phyloP scores from a whole-genome alignment of 2,888 invertebrate genomes.

The Drosophila buzzatii region DNA sequence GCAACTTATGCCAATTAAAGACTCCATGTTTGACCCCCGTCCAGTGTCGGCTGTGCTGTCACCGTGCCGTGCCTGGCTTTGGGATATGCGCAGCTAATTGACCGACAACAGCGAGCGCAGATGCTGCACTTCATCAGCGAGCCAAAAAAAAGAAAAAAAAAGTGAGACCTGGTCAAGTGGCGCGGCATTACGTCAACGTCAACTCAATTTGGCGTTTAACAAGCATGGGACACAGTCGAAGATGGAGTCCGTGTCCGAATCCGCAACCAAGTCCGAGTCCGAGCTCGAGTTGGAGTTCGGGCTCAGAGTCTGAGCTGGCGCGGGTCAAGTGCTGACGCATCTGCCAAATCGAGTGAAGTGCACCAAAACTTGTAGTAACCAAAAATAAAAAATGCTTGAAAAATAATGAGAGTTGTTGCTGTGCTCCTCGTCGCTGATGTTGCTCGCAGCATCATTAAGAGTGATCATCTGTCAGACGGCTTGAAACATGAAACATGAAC shows the following conservation, averaged over 20 bases:
- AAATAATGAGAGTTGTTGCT: constrained; percentile 69
- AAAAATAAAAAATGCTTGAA: constrained; percentile 67
- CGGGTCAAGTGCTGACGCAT: constrained; percentile 79
- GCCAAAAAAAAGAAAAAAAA: constrained; percentile 21
- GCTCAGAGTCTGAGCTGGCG: constrained; percentile 14
- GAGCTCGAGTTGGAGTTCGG: not conserved
- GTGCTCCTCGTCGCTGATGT: constrained; percentile 32
- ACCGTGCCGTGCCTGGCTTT: constrained; percentile 38
- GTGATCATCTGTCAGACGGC: constrained; percentile 76
- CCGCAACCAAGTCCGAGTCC: not conserved
- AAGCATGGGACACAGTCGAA: constrained; percentile 68
- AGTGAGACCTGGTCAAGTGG: constrained; percentile 75
- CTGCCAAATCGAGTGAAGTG: constrained; percentile 78
- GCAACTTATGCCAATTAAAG: constrained; percentile 69
- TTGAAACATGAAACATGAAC: constrained; percentile 52
- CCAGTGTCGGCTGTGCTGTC: constrained; percentile 36
- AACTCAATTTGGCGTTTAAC: constrained; percentile 78
- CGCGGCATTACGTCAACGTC: constrained; percentile 78
- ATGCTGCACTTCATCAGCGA: constrained; percentile 74
- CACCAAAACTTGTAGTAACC: constrained; percentile 71
- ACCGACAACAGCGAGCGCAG: constrained; percentile 61
- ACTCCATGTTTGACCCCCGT: constrained; percentile 53
- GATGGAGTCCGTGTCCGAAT: constrained; percentile 41
- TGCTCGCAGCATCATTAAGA: constrained; percentile 77
- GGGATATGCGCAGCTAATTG: constrained; percentile 74